phyloP scores from a whole-genome alignment of 2,797 vertebrate genomes.

The Cossypha caffra region DNA sequence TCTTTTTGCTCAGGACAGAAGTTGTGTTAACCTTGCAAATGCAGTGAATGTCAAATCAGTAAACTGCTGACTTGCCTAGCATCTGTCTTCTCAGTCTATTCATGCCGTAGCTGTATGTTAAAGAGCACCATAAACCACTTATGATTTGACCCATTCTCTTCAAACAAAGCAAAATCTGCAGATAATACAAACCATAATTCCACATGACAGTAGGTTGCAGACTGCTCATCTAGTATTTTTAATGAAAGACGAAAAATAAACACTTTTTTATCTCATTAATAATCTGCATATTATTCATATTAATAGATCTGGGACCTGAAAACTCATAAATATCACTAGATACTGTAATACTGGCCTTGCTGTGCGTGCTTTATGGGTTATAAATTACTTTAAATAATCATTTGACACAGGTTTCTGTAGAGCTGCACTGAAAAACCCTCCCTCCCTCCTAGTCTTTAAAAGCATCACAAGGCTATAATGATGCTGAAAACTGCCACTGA shows the following conservation, averaged over 20 bases:
- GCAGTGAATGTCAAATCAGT: neutral
- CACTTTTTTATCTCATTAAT: slow-evolving; percentile 1
- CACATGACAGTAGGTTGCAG: slow-evolving; percentile 11
- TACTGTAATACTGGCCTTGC: neutral
- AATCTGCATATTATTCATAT: slow-evolving; percentile 18
- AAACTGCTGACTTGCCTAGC: slow-evolving; percentile 23
- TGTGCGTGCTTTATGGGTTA: slow-evolving; percentile 8
- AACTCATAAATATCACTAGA: slow-evolving; percentile 16
- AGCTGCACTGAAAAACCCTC: neutral
- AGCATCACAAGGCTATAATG: neutral
- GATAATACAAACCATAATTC: slow-evolving; percentile 20
- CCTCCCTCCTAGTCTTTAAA: neutral
- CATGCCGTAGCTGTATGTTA: neutral
- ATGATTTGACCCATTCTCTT: neutral
- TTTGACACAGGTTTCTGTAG: neutral
- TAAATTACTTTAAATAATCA: slow-evolving; percentile 34
- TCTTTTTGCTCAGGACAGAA: neutral
- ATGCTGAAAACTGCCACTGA: neutral
- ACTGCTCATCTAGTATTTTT: neutral
- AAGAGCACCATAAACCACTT: slow-evolving; percentile 33
- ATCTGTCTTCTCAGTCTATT: slow-evolving; percentile 14
- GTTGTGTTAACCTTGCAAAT: slow-evolving; percentile 30
- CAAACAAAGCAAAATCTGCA: slow-evolving; percentile 18
- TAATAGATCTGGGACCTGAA: neutral
- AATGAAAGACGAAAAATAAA: slow-evolving; percentile 27